These are phyloP conservation scores for Drosophila paranaensis DNA, from an alignment of 2,888 invertebrate species.

Conservation along the genomic window DNA sequence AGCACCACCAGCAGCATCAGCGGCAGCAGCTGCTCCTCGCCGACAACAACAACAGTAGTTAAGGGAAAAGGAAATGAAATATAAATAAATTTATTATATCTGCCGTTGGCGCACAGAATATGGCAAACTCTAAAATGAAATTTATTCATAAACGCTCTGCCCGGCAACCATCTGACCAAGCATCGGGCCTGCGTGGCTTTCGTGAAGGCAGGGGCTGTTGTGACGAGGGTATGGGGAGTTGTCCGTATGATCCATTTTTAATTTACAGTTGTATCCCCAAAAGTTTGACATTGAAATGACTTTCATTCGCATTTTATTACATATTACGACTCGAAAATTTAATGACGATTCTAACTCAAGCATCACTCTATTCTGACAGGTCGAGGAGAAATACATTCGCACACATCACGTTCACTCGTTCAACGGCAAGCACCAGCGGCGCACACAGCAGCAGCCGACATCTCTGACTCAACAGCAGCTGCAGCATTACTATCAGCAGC, in stretches of 20 bases:
- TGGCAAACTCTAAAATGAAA: conserved; percentile 79
- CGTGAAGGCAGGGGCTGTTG: conserved; percentile 7
- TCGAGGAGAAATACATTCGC: conserved; percentile 84
- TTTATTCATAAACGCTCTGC: conserved; percentile 77
- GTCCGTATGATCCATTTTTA: conserved; percentile 66
- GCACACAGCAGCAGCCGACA: conserved; percentile 81
- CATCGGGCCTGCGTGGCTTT: conserved; percentile 4
- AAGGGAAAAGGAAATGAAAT: conserved; percentile 68
- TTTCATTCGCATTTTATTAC: conserved; percentile 51
- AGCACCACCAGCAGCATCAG: conserved; percentile 17
- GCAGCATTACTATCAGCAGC: conserved; percentile 77
- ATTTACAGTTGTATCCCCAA: conserved; percentile 48
- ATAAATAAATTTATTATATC: conserved; percentile 81
- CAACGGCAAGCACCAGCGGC: conserved; percentile 82
- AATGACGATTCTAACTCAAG: conserved; percentile 7
- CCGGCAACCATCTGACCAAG: conserved; percentile 38
- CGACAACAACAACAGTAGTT: conserved; percentile 15
- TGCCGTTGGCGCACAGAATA: conserved; percentile 60
- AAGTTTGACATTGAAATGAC: conserved; percentile 74
- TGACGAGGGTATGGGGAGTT: conserved; percentile 18
- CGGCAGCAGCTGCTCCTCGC: conserved; percentile 40
- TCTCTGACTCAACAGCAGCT: conserved; percentile 77
- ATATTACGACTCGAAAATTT: conserved; percentile 32
- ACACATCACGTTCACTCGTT: conserved; percentile 83
- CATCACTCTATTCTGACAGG: conserved; percentile 66